Evolutionary conservation across 2,888 invertebrate species (phyloP), one percentile per base, ranked within the genome.

Genomic region (Mycogona germanica): DNA sequence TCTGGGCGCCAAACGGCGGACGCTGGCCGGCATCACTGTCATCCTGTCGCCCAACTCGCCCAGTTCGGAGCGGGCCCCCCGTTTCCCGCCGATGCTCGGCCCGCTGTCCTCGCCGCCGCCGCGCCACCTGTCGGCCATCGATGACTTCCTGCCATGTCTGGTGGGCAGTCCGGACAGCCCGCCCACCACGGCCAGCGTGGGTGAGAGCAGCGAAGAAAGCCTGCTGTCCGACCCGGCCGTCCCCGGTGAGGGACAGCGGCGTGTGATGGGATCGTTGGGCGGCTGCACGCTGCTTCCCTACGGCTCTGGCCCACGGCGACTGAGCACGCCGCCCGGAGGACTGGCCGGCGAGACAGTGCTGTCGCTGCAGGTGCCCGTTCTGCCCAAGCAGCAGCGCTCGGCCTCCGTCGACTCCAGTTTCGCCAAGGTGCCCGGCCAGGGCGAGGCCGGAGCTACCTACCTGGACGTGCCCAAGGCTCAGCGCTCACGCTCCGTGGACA

Each of bases 371-470:
- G 88, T 88, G 57, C 88, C 88, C 38, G 86, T 87, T 64, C 69
- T 87, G 60, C 51, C 61, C 19, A 84, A 82, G 67, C 77, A 87
- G 26, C 87, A 87, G 66, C 79, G 88, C 19, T 88, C 88, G 19
- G 87, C 87, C 30, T 87, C 87, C 0, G 87, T 89, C 2, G 88
- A 88, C 67, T 87, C 87, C 19, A 84, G 86, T 66, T 88, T 87
- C 69, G 83, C 84, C 71, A 65, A 65, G 51, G 78, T 60, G 14
- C 60, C 60, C 1, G 55, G 12, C 21, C 14, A n/a, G 51, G 77
- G 78, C 59, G 78, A 78, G 53, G 79, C 82, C 68, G 80, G 82
- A 21, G 60, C 62, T 26, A 76, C 74, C 26, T 70, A 73, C 30
- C 70, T 72, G 59, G 80, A 79, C 58, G 76, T 76, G 45, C 60